Evolutionary conservation across 2,113 vertebrate genomes (phyloP), one percentile per base, ranked within the genome.

Genomic region (Paradisaea rubra): DNA sequence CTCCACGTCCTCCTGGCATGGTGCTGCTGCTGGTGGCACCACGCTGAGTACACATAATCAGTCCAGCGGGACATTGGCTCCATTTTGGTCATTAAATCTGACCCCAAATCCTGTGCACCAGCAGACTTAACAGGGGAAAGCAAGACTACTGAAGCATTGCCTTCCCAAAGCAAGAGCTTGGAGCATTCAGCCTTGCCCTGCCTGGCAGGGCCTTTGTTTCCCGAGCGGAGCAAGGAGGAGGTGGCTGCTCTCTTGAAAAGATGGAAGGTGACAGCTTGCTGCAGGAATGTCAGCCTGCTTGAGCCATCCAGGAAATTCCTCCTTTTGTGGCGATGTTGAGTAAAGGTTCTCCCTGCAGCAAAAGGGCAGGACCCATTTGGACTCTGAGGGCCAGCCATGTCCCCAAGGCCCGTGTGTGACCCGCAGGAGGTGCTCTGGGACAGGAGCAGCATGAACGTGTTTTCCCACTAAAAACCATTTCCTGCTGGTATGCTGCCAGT

Each of bases 21-120:
- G 18, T 39, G 45, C 21, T 73, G 33, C 35, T 66, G 5, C 15
- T 23, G 25, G 71, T 27, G 8, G 39, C 57, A 41, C 23, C 37
- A 41, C 0, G 0, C 42, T 20, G 37, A 61, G 14, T 2, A 64
- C 1, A 2, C 3, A 35, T 8, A 31, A 77, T 33, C 15, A 49
- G 24, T 30, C 37, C 41, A 76, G 54, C 0, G 0, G 25, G 15
- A 59, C 25, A 39, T 13, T 0, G 7, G 33, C 15, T 68, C 28
- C 31, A 6, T 50, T 89, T 73, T 33, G 37, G 17, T 69, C 33
- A 66, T 30, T 61, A 57, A 77, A 91, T 45, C 57, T 30, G 50
- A 72, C 30, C 17, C 31, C 1, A 4, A 85, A 31, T 25, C 66
- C 45, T 53, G 14, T 27, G 15, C 1, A 4, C 37, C 50, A 56